These are phyloP conservation scores for Diabrotica balteata DNA, from an alignment of 2,888 invertebrate species.

Conservation along the genomic window DNA sequence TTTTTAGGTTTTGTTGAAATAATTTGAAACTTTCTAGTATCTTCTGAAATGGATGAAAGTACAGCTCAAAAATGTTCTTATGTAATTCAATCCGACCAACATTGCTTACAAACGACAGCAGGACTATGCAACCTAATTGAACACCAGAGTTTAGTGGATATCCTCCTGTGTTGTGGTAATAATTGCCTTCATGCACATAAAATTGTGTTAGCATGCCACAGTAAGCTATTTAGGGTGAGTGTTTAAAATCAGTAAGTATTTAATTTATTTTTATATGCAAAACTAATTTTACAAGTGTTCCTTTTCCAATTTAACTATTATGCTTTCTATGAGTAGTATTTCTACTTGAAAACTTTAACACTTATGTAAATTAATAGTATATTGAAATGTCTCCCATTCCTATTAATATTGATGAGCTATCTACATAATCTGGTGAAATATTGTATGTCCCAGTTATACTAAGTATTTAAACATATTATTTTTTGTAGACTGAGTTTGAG, in stretches of 20 bases:
- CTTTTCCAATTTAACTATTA: too few relatives aligned
- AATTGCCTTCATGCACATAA: conserved; percentile 78
- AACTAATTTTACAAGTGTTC: too few relatives aligned
- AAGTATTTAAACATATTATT: background rate
- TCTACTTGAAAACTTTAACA: too few relatives aligned
- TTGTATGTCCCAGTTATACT: background rate
- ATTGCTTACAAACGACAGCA: conserved; percentile 72
- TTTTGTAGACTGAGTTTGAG: conserved; percentile 65
- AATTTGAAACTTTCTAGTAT: too few relatives aligned
- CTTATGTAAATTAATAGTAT: too few relatives aligned
- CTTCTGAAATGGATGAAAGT: too few relatives aligned
- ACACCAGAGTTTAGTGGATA: conserved; percentile 76
- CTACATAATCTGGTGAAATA: too few relatives aligned
- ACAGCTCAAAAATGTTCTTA: too few relatives aligned
- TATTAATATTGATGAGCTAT: too few relatives aligned
- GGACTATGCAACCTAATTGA: conserved; percentile 75
- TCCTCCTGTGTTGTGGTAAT: conserved; percentile 77
- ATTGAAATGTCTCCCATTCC: too few relatives aligned
- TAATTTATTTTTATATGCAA: background rate
- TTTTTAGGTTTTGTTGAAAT: too few relatives aligned
- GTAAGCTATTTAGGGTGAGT: conserved; percentile 75
- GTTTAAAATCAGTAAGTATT: background rate
- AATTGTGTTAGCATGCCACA: conserved; percentile 75
- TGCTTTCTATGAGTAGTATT: too few relatives aligned
- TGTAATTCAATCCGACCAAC: conserved; percentile 42